Conservation (phyloP, 2,797 vertebrate species). For the Numenius phaeopus region DNA sequence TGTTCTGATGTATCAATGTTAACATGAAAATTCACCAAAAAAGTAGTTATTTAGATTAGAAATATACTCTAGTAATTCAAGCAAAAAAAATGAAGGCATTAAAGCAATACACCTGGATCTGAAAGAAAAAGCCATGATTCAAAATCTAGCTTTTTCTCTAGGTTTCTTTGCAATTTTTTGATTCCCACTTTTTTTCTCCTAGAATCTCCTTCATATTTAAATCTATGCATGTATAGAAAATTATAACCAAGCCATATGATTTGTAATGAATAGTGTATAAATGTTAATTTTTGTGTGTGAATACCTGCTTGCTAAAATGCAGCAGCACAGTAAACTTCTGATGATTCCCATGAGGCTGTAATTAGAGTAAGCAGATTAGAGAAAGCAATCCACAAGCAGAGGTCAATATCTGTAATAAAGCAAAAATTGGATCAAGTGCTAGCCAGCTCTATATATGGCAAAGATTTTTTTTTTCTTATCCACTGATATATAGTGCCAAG, state of each 20-base stretch:
- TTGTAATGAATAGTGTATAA: neutral
- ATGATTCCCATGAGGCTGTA: neutral
- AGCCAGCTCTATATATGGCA: neutral
- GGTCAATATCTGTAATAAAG: neutral
- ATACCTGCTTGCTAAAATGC: neutral
- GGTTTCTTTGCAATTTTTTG: neutral
- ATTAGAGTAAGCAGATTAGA: neutral
- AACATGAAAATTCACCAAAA: slow-evolving; percentile 27
- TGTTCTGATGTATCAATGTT: slow-evolving; percentile 74
- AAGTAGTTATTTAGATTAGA: neutral
- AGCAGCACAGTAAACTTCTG: neutral
- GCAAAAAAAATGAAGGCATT: neutral
- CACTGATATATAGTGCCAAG: neutral
- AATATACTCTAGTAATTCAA: neutral
- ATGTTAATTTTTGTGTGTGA: neutral
- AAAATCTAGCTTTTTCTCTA: neutral
- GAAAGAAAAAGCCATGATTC: neutral
- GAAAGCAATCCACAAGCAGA: neutral
- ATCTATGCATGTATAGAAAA: neutral
- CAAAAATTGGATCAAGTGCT: neutral
- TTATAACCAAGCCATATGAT: neutral
- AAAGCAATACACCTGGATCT: neutral
- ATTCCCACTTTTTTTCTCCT: neutral
- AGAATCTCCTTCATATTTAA: neutral
- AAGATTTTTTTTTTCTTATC: neutral